A percentile compares a stretch with the other conserved stretches of the same genome.
These are phyloP conservation scores for Forficula auricularia DNA, from an alignment of 1,140 invertebrate species.

Conservation along the genomic window DNA sequence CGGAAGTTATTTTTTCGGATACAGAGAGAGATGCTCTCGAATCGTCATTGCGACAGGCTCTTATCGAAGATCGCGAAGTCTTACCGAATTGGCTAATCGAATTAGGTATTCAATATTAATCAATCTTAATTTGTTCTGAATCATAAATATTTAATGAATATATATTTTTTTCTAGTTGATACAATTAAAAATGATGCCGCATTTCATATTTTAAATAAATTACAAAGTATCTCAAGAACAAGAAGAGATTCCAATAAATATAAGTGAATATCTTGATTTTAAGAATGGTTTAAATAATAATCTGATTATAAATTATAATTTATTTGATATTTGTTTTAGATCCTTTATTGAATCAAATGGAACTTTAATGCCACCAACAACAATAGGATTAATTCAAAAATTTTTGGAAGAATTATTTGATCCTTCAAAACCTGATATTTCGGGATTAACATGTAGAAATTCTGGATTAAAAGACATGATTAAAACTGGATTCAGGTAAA, in stretches of 20 bases:
- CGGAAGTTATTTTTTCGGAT: slow-evolving; percentile 32
- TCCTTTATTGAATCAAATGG: not conserved
- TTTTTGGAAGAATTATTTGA: slow-evolving; percentile 32
- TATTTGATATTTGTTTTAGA: not conserved
- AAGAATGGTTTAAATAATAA: not conserved
- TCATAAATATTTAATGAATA: slow-evolving; percentile 1
- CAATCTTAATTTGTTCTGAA: slow-evolving; percentile 19
- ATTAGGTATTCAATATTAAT: slow-evolving; percentile 23
- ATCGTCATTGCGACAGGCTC: slow-evolving; percentile 32
- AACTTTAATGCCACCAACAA: not conserved
- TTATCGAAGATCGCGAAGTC: slow-evolving; percentile 37
- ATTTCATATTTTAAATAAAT: slow-evolving; percentile 19
- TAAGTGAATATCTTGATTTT: slow-evolving; percentile 15
- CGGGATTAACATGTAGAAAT: slow-evolving; percentile 30
- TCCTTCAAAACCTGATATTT: slow-evolving; percentile 27
- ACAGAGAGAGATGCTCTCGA: slow-evolving; percentile 34
- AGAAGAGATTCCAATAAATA: slow-evolving; percentile 22
- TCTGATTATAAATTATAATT: too few species aligned
- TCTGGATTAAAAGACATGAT: slow-evolving; percentile 24
- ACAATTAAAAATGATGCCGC: slow-evolving; percentile 19
- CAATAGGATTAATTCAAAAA: slow-evolving; percentile 24
- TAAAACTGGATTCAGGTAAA: slow-evolving; percentile 27
- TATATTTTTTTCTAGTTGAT: slow-evolving; percentile 10
- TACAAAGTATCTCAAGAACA: slow-evolving; percentile 21
- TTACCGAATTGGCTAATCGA: slow-evolving; percentile 18